phyloP scores from a whole-genome alignment of 2,797 vertebrate species.

The Sphenopsis melanotis region DNA sequence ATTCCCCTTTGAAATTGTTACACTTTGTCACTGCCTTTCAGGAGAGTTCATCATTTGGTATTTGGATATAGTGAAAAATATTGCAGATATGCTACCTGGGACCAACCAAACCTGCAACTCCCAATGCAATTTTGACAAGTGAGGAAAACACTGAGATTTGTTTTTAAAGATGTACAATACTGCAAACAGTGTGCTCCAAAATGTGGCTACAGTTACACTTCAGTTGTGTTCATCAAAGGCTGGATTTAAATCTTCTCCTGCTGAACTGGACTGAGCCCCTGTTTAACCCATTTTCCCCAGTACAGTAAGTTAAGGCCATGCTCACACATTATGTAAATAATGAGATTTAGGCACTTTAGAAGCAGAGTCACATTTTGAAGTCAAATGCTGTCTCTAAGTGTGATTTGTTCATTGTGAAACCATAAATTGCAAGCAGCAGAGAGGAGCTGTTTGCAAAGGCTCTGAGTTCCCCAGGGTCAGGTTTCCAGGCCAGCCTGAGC shows the following conservation, averaged over 20 bases:
- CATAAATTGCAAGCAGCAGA: neutral
- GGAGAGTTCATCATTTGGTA: neutral
- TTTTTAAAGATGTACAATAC: neutral
- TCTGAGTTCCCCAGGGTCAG: neutral
- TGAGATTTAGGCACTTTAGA: neutral
- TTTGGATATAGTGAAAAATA: neutral
- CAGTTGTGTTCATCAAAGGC: neutral
- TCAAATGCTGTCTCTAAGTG: neutral
- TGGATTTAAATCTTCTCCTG: neutral
- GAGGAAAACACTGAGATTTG: neutral
- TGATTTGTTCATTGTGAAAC: neutral
- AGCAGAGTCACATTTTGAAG: neutral
- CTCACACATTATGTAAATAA: neutral
- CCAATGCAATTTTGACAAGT: neutral
- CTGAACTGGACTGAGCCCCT: neutral
- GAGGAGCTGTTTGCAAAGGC: neutral
- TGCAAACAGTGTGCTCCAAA: neutral
- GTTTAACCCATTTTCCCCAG: neutral
- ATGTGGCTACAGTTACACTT: neutral
- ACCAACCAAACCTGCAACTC: neutral
- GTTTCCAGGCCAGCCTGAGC: neutral
- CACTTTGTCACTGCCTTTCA: neutral
- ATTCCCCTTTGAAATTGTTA: constrained; percentile 4
- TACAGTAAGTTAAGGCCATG: neutral
- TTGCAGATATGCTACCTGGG: neutral